A percentile compares a stretch with the other conserved stretches of the same genome.
phyloP scores from a whole-genome alignment of 1,140 invertebrate species.

The Trichogramma pretiosum region DNA sequence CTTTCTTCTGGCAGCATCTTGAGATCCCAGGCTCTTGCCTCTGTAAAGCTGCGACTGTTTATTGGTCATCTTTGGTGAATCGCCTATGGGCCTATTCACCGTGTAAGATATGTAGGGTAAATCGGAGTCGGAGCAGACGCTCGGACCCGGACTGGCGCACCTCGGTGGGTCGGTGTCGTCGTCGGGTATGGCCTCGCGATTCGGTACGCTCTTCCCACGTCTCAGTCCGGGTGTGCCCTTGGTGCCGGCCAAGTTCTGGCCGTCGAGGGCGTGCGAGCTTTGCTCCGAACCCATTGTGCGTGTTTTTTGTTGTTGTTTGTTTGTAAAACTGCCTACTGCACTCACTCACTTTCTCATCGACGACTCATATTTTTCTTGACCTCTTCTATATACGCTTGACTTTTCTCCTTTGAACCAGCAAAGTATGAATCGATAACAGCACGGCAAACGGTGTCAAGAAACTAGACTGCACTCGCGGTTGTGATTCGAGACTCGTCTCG shows the following conservation, averaged over 20 bases:
- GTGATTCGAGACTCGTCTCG: no score
- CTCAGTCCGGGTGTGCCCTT: slow-evolving; percentile 37
- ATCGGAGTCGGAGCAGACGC: slow-evolving; percentile 81
- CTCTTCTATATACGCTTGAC: no score
- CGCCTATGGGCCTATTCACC: slow-evolving; percentile 81
- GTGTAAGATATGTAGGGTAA: slow-evolving; percentile 92
- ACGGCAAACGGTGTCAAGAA: no score
- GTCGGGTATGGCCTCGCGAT: slow-evolving; percentile 40
- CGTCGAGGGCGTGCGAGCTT: slow-evolving; percentile 37
- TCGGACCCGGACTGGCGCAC: slow-evolving; percentile 72
- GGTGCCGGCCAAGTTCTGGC: slow-evolving; percentile 16
- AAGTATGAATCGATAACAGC: no score
- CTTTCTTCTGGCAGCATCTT: slow-evolving; percentile 34
- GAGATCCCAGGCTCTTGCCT: slow-evolving; percentile 37
- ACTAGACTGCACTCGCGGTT: no score
- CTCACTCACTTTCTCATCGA: no score
- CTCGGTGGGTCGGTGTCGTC: slow-evolving; percentile 51
- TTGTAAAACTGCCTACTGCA: no score
- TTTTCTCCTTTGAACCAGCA: no score
- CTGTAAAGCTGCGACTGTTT: slow-evolving; percentile 46
- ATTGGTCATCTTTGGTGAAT: slow-evolving; percentile 67
- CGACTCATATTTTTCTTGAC: no score
- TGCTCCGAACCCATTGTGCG: slow-evolving; percentile 51
- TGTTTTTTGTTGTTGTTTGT: no score
- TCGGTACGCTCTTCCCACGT: slow-evolving; percentile 52